Evolutionary conservation across 1,140 invertebrate species (phyloP), one percentile per base, ranked within the genome.

Genomic region (Parapsyche elsis): DNA sequence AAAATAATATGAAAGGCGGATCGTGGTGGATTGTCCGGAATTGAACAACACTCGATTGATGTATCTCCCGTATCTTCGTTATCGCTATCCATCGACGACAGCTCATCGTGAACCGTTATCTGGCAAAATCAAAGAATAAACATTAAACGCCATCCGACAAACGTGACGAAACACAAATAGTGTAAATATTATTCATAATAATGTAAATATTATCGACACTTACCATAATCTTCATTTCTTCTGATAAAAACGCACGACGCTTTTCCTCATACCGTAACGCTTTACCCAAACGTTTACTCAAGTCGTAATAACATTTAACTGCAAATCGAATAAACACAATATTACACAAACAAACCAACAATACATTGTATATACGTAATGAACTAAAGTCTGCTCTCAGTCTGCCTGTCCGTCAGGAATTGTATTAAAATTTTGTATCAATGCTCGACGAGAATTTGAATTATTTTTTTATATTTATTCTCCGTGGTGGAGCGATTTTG

Each of bases 301-400:
- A 87, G 88, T 98, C 95, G 88, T 99, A 96, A 86, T 98, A 99
- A 88, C 96, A 97, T 88, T 95, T 95, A 0, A 98, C 96, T 89
- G 83, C 16, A 84, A 84, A 74, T 71, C 5, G 57, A 12, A 75
- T 59, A 61, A 59, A 76, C 24, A 44, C n/a, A 77, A 64, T 49
- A 26, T 49, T 16, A 75, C 38, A 71, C 38, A 26, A 19, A 2
- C 38, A 75, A 49, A 75, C 4, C 7, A 67, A 7, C 53, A 53
- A 2, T 53, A 1, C 16, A 67, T 67, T 67, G 10, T 14, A 61
- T 16, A 61, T 61, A 61, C 16, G 16, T 16, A 61, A n/a, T n/a
- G n/a, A n/a, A n/a, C n/a, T n/a, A n/a, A n/a, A n/a, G n/a, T n/a
- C n/a, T n/a, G n/a, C n/a, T n/a, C n/a, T n/a, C n/a, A n/a, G n/a